Base-by-base conservation (phyloP, 2,113 vertebrate species). In the Dicentrarchus labrax region DNA sequence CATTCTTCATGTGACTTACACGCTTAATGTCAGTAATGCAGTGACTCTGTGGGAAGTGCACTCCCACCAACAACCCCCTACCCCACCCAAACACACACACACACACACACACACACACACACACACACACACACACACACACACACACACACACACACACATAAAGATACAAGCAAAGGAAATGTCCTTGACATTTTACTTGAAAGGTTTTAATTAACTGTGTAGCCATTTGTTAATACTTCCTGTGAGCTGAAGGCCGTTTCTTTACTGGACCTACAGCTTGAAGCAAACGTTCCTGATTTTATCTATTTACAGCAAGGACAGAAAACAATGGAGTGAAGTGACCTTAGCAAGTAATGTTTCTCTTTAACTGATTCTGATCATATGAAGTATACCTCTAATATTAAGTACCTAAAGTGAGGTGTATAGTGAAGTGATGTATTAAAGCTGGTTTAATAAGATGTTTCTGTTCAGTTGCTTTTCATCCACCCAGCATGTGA, bases 141-240 rank as follows among this genome's bases (percentile, higher is more conserved):
- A 70, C 17, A 56, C 56, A 68, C 67, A 50, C 17, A 56, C 56
- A 68, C 67, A 50, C 45, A 67, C 24, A 62, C 36, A 83, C 70
- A 57, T 8, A 45, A 16, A 60, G 5, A 50, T 12, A 75, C 74
- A 70, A 22, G 24, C 59, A 59, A 61, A 69, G 68, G 56, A 79
- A 78, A 8, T 8, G 66, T 45, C 73, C 72, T 85, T 91, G 88
- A 89, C 77, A 84, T 89, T 92, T 85, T 41, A 76, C 39, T 82
- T 65, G 62, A 83, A 82, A 85, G 82, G 66, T 80, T 51, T 71
- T 54, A 36, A 89, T 88, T 75, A 80, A 69, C 30, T 36, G 5
- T 24, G 66, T 64, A 71, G 69, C 24, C 47, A 48, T 72, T 67
- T 70, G 61, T 62, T 65, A 54, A 82, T 67, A 36, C 53, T 50